A percentile compares a stretch with the other conserved stretches of the same genome.
These are phyloP conservation scores for Agonopterix heracliana DNA, from an alignment of 2,888 invertebrate species.

Conservation along the genomic window DNA sequence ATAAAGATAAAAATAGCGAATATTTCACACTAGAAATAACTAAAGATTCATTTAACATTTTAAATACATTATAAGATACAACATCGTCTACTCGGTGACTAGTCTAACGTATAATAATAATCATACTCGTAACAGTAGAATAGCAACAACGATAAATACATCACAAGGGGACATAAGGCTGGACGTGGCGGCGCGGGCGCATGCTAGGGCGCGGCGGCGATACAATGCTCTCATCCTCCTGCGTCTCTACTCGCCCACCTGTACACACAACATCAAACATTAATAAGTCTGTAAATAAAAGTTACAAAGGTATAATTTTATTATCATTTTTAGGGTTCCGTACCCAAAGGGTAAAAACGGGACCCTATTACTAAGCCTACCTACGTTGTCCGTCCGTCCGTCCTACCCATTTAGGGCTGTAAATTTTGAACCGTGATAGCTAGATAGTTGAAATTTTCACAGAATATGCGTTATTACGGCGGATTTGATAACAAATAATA, in stretches of 20 bases:
- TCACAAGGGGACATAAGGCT: slow-evolving; percentile 46
- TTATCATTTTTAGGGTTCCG: background rate
- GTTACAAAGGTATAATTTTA: background rate
- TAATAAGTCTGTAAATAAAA: background rate
- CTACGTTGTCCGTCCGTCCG: too few relatives aligned
- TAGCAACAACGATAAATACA: slow-evolving; percentile 65
- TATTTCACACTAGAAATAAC: slow-evolving; percentile 66
- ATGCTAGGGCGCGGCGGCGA: slow-evolving; percentile 1
- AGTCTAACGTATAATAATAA: slow-evolving; percentile 60
- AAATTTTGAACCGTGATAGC: too few relatives aligned
- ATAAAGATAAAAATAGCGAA: slow-evolving; percentile 58
- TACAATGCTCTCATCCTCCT: slow-evolving; percentile 28
- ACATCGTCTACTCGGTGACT: slow-evolving; percentile 72
- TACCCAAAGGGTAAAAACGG: too few relatives aligned
- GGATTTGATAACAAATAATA: too few relatives aligned
- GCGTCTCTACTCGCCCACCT: slow-evolving; percentile 2
- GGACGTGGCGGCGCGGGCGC: slow-evolving; percentile 21
- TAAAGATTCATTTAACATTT: slow-evolving; percentile 67
- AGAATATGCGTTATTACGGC: too few relatives aligned
- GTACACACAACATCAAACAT: background rate
- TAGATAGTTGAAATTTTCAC: too few relatives aligned
- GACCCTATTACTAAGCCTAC: too few relatives aligned
- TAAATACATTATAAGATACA: slow-evolving; percentile 66
- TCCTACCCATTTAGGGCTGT: too few relatives aligned
- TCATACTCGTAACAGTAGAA: slow-evolving; percentile 57